These are phyloP conservation scores for Porites australiensis DNA, from an alignment of 64 coral and sea anemone genomes.

Conservation along the genomic window DNA sequence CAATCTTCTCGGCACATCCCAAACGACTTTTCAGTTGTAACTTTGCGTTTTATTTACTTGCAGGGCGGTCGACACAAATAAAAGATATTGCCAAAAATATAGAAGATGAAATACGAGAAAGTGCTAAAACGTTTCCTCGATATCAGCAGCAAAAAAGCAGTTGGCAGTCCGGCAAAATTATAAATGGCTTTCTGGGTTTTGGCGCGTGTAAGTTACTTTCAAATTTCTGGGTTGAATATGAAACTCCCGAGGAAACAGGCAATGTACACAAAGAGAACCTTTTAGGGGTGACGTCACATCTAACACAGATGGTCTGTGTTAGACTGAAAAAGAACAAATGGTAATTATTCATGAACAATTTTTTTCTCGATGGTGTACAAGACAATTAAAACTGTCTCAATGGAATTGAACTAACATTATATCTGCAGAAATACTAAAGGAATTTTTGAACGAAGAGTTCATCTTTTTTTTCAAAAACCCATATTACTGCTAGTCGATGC, in stretches of 20 bases:
- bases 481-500: too few relatives aligned
- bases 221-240: neutral
- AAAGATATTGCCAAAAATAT: neutral
- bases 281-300: slow-evolving; percentile 16
- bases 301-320: slow-evolving; percentile 26
- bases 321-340: slow-evolving; percentile 45
- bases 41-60: slow-evolving; percentile 39
- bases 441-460: neutral
- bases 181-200: neutral
- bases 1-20: neutral
- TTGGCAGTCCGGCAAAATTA: neutral
- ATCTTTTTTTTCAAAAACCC: too few relatives aligned
- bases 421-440: neutral
- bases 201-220: neutral
- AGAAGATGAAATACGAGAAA: neutral
- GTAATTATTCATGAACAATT: neutral
- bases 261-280: slow-evolving; percentile 42
- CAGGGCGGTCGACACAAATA: slow-evolving; percentile 19
- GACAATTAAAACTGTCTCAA: slow-evolving; percentile 31
- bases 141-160: neutral
- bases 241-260: slow-evolving; percentile 10
- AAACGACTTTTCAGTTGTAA: slow-evolving; percentile 13
- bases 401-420: neutral
- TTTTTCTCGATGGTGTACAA: neutral
- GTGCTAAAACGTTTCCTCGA: neutral